phyloP scores from a whole-genome alignment of 1,140 invertebrate species.

The Halictus rubicundus region DNA sequence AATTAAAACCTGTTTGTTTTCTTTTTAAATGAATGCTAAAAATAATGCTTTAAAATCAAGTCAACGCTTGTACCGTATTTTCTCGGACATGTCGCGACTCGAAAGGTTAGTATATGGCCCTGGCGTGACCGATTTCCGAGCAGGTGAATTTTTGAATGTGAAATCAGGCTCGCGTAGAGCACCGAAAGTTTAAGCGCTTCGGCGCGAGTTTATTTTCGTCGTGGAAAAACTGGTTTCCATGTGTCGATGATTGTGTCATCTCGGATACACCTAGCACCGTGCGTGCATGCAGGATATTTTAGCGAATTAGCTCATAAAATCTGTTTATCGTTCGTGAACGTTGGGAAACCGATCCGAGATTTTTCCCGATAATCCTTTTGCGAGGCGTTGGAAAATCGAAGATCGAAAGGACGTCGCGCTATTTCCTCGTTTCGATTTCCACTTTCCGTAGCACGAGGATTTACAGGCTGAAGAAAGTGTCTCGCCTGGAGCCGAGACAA shows the following conservation, averaged over 20 bases:
- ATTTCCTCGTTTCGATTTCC: no score
- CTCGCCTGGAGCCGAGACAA: not conserved
- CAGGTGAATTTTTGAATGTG: not conserved
- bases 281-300: not conserved
- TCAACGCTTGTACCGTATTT: no score
- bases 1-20: no score
- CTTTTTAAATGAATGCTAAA: no score
- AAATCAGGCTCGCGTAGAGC: not conserved
- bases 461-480: not conserved
- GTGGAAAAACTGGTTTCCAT: slow-evolving; percentile 2
- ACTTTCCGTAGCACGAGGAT: no score
- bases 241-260: slow-evolving; percentile 15
- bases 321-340: not conserved
- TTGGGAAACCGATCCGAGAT: no score
- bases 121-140: not conserved
- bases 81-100: no score
- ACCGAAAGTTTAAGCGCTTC: not conserved
- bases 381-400: no score
- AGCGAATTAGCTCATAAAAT: not conserved
- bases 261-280: not conserved
- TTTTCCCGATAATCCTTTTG: no score
- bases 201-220: not conserved
- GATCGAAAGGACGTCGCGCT: no score
- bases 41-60: no score
- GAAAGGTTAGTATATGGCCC: no score